Evolutionary conservation across 2,888 invertebrate genomes (phyloP), one percentile per base, ranked within the genome.

Genomic region (Byasa hedistus): DNA sequence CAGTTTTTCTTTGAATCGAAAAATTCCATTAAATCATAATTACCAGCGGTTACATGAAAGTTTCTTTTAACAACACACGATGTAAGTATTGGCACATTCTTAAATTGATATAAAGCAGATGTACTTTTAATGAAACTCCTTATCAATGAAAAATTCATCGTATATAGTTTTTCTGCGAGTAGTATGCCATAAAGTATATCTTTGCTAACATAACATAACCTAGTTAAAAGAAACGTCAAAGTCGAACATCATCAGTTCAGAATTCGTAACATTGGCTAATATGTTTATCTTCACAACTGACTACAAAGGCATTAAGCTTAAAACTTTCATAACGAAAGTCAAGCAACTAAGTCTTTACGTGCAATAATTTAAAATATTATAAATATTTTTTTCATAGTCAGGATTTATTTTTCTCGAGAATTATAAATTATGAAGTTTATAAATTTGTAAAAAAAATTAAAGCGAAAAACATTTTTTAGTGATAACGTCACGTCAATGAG

Each of bases 1-100:
- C 97, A 98, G 85, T 98, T 96, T 73, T 96, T 95, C 77, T 95
- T 93, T 23, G 93, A 91, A 82, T 98, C 98, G 79, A 98, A 98
- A 85, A 98, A 98, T 84, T 98, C 97, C 95, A 96, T 96, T 58
- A 97, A 83, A 79, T 93, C 94, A 70, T 82, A 74, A 55, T 77
- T 79, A 52, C 77, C 75, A 55, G 76, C 73, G 12, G 93, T 92
- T 27, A 91, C 90, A 65, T 89, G 87, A 64, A 91, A 69, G 36
- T 21, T 62, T 65, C 69, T 75, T 8, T 22, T 39, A 39, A 63
- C 27, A 54, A 66, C 44, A 27, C 36, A 21, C 22, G 71, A 68
- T 48, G 75, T 72, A 61, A 72, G 72, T 24, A 72, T 79, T 24
- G 75, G 44, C 51, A 69, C 71, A 79, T 79, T 82, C 67, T 77